Evolutionary conservation across 23 tunicate species (phyloP), one percentile per base, ranked within the genome.

Genomic region (Halocynthia roretzi): DNA sequence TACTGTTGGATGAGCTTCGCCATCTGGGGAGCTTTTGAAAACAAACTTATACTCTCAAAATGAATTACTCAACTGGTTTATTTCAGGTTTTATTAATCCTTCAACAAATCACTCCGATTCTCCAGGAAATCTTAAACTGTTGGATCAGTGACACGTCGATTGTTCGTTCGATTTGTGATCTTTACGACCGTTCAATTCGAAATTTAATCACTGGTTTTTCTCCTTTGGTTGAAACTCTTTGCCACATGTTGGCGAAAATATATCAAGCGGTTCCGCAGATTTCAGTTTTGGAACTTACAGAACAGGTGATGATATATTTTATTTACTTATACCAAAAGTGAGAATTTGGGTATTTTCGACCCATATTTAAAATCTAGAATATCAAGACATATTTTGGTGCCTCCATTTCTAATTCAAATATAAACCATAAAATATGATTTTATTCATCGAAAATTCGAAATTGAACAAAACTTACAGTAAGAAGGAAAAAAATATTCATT

Each of bases 171-270:
- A 20, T 96, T 19, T 89, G 93, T 62, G 67, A 80, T 22, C 61
- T 96, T 67, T 96, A 82, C 67, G 96, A 96, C 64, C 82, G 83
- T 82, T 51, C 97, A 7, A 89, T 96, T 70, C 85, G 96, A 63
- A 90, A 77, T 71, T 61, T 96, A 20, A 71, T 86, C 7, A 75
- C 40, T 0, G 89, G 78, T 8, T 86, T 84, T 56, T 54, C 70
- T 6, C 88, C 87, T 6, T 31, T 90, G 44, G 50, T 90, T 18
- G 53, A 72, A 17, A 81, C 77, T 6, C 50, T 96, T 19, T 85
- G 91, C 72, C 86, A 85, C 67, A 82, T 89, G 65, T 83, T 96
- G 9, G 55, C 80, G 52, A 77, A 78, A 52, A 76, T 96, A 12
- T 85, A 72, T 68, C 80, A 85, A 70, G 72, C 82, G 0, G 71